phyloP scores from a whole-genome alignment of 2,888 invertebrate genomes.

The Epicampocera succincta region DNA sequence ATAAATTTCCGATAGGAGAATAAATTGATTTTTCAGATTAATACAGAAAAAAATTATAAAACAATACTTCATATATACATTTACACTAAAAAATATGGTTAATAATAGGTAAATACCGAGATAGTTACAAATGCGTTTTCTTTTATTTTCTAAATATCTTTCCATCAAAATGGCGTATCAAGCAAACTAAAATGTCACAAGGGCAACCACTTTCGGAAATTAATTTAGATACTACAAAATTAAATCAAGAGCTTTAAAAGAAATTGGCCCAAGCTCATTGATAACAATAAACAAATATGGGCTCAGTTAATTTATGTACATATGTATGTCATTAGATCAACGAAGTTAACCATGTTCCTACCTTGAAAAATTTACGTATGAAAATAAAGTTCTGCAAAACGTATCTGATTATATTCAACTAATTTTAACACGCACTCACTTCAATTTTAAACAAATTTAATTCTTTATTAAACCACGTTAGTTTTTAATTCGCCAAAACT shows the following conservation, averaged over 20 bases:
- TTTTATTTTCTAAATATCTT: not conserved
- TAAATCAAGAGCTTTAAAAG: not conserved
- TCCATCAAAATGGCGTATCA: constrained; percentile 63
- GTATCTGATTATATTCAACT: not conserved
- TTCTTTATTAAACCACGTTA: constrained; percentile 1
- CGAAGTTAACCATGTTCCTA: constrained; percentile 6
- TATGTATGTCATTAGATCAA: not conserved
- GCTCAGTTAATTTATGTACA: too few relatives aligned
- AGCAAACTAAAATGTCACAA: constrained; percentile 64
- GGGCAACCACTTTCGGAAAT: constrained; percentile 62
- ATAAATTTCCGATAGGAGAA: not conserved
- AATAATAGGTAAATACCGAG: not conserved
- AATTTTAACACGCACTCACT: constrained; percentile 3
- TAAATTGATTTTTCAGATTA: not conserved
- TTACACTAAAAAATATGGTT: not conserved
- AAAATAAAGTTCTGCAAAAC: not conserved
- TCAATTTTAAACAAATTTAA: not conserved
- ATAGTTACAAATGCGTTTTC: not conserved
- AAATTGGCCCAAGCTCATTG: not conserved
- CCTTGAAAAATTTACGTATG: constrained; percentile 33
- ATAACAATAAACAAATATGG: not conserved
- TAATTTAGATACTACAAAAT: not conserved
- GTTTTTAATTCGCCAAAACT: constrained; percentile 9
- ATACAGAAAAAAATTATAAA: not conserved
- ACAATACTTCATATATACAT: not conserved